These are phyloP conservation scores for Huso huso DNA, from an alignment of 2,797 vertebrate genomes.

Conservation along the genomic window DNA sequence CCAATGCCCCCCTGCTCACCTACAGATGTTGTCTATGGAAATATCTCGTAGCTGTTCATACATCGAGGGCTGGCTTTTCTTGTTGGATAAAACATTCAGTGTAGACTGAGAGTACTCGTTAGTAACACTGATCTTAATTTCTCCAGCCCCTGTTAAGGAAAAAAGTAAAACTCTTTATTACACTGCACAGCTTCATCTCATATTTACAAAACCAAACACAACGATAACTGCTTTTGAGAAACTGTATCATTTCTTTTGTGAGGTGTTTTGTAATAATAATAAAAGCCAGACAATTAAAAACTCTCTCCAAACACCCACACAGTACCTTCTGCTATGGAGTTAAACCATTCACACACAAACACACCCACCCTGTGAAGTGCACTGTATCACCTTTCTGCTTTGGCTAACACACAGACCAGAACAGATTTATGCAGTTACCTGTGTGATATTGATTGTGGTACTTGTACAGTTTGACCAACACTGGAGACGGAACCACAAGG, in stretches of 20 bases:
- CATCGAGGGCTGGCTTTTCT: conserved; percentile 86
- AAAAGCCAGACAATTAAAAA: neutral
- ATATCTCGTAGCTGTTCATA: conserved; percentile 95
- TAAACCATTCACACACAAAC: too few relatives aligned
- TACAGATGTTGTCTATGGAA: conserved; percentile 96
- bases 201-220: too few relatives aligned
- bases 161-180: neutral
- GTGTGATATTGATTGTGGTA: conserved; percentile 86
- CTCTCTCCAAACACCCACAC: too few relatives aligned
- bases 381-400: too few relatives aligned
- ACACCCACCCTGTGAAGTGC: too few relatives aligned
- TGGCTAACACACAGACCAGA: too few relatives aligned
- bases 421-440: conserved; percentile 54
- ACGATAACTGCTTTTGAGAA: too few relatives aligned
- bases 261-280: neutral
- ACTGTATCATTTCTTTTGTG: neutral
- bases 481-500: conserved; percentile 90
- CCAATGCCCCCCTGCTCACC: conserved; percentile 46
- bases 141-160: conserved; percentile 57
- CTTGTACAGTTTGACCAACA: conserved; percentile 94
- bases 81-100: conserved; percentile 67
- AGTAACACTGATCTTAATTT: conserved; percentile 96
- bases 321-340: too few relatives aligned
- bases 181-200: too few relatives aligned
- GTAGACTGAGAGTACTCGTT: conserved; percentile 90